Base-by-base conservation (phyloP, 1,140 invertebrate genomes). In the Bombus affinis region DNA sequence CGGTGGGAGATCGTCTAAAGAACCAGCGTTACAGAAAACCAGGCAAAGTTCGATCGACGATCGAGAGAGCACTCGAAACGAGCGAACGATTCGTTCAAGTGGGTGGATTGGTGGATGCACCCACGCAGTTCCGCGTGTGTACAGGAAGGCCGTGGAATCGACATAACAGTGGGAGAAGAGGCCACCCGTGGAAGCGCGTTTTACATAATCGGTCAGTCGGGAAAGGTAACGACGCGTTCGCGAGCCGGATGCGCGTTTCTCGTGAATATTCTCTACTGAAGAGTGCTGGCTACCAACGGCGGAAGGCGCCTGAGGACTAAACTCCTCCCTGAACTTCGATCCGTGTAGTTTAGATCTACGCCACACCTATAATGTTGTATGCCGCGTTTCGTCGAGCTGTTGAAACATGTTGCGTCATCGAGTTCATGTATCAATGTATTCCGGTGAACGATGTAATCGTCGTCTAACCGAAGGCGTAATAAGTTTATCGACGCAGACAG, bases 131-230 rank as follows among this genome's bases (percentile, higher is more conserved):
- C 75, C 82, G 70, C 62, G 80, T 35, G 78, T 39, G 18, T 12
- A 39, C 65, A 47, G 42, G 42, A 75, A 79, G 80, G 75, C 71
- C 74, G 42, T 71, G 62, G 76, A 68, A 74, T 74, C 71, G 59
- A 87, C 65, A 59, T 81, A 71, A 15, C 79, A 81, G 62, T 79
- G 79, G 75, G 87, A 76, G 73, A 83, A 35, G 83, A 88, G 89
- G 84, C 89, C 89, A 91, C 89, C 89, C 89, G 83, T 86, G 89
- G 89, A 81, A 88, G 76, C 88, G 70, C 81, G 81, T 78, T 91
- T 91, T 91, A 90, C 89, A 91, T 91, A 91, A 91, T 90, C 89
- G 84, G 80, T 84, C 89, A 65, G 78, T 85, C 62, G 72, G 78
- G 84, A 79, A 62, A 71, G 70, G 66, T 83, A 90, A 81, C 72